These are phyloP conservation scores for Nansenia antarctica DNA, from an alignment of 2,113 vertebrate species.

Conservation along the genomic window DNA sequence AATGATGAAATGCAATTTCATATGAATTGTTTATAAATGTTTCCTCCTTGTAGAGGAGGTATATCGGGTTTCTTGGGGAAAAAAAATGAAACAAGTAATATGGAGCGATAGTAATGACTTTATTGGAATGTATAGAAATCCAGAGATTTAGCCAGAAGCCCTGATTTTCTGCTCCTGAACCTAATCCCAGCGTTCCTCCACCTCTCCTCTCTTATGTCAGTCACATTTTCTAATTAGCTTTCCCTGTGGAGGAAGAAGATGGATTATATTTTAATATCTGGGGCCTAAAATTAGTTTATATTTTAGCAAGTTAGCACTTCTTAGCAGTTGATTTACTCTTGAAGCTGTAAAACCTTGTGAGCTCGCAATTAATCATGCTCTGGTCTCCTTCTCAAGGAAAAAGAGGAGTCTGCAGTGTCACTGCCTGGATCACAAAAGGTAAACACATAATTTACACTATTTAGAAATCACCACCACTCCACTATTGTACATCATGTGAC, in stretches of 20 bases:
- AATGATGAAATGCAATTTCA: not conserved
- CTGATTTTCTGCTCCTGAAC: slow-evolving; percentile 64
- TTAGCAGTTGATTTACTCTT: slow-evolving; percentile 84
- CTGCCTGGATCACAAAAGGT: slow-evolving; percentile 74
- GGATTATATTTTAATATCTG: slow-evolving; percentile 92
- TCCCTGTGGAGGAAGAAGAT: slow-evolving; percentile 84
- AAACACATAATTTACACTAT: slow-evolving; percentile 79
- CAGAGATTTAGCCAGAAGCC: slow-evolving; percentile 61
- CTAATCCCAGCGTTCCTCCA: slow-evolving; percentile 75
- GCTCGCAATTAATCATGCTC: slow-evolving; percentile 78
- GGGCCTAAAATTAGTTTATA: slow-evolving; percentile 88
- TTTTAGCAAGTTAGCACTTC: slow-evolving; percentile 89
- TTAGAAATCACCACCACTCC: slow-evolving; percentile 80
- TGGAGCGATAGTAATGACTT: slow-evolving; percentile 41
- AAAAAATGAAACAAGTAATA: slow-evolving; percentile 35
- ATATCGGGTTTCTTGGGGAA: slow-evolving; percentile 21
- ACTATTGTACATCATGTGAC: slow-evolving; percentile 70
- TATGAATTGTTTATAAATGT: not conserved
- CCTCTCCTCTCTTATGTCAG: slow-evolving; percentile 79
- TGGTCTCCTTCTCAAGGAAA: slow-evolving; percentile 61
- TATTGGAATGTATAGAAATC: slow-evolving; percentile 64
- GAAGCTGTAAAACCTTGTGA: slow-evolving; percentile 83
- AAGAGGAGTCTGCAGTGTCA: slow-evolving; percentile 70
- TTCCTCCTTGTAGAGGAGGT: not conserved
- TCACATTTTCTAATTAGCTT: slow-evolving; percentile 88